Base-by-base conservation (phyloP, 1,140 invertebrate species). In the Saxidomus purpurata region DNA sequence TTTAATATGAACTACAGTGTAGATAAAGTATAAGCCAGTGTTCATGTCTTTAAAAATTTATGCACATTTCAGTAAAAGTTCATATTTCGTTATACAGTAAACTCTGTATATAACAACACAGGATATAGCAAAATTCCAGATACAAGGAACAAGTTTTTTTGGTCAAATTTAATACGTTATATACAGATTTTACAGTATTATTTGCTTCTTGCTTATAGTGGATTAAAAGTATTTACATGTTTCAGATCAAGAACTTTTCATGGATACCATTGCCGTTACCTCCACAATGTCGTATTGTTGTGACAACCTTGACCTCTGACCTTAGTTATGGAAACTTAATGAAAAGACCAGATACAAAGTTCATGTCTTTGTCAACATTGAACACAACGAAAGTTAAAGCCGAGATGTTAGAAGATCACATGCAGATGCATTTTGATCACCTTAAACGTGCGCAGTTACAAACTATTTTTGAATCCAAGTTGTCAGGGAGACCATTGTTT, bases 261-360 rank as follows among this genome's bases (percentile, higher is more conserved):
- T 95, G 95, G 95, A 81, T 95, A n/a, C 94, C 94, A n/a, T 74
- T 86, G 8, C 85, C 90, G 49, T 88, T 95, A 25, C 94, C 95
- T 17, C 86, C 91, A 17, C 93, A 94, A 36, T 95, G 94, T 90
- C 92, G 92, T 69, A 74, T 95, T 25, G 94, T 95, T 25, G 77
- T 94, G 36, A 95, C 95, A 15, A 93, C 93, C 0, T 89, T 91
- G 17, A 69, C 74, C 11, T 95, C 94, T 34, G 95, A 95, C 86
- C 83, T 94, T 0, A 92, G 92, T n/a, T 92, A 88, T 76, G 88
- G 90, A 43, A 88, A 82, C 15, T 81, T 95, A 19, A 87, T 87
- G 15, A 76, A 91, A 67, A 87, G 94, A 34, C 52, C 52, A 69
- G 94, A 95, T 71, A 90, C 90, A n/a, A 89, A 83, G n/a, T 49